phyloP scores from a whole-genome alignment of 2,888 invertebrate species.

The Cantharis rufa region DNA sequence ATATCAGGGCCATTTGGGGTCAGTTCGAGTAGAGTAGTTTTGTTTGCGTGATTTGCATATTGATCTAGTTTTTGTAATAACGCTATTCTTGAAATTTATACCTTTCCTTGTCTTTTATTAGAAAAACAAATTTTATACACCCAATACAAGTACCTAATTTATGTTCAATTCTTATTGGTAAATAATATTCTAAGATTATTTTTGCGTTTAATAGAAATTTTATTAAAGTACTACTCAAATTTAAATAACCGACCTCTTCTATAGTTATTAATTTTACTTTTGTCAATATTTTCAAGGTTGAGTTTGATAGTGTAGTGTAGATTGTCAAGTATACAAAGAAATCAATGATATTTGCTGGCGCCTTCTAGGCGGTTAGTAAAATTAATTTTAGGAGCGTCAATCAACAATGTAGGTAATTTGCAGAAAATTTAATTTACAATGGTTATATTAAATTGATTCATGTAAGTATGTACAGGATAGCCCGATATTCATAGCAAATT shows the following conservation, averaged over 20 bases:
- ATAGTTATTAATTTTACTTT: neutral
- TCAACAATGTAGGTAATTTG: neutral
- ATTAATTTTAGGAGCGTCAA: neutral
- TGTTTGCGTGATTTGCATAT: neutral
- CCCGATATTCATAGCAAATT: no score
- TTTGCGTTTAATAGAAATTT: neutral
- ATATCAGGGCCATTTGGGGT: neutral
- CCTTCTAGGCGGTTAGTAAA: neutral
- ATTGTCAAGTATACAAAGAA: neutral
- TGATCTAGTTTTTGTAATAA: neutral
- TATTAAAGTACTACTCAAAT: neutral
- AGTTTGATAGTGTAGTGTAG: neutral
- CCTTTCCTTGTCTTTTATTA: no score
- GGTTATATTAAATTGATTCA: neutral
- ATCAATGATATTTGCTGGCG: neutral
- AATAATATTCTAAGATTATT: neutral
- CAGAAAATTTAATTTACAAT: neutral
- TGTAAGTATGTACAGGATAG: no score
- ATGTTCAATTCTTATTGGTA: no score
- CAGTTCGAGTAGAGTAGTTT: neutral
- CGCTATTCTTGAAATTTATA: neutral
- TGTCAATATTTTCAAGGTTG: neutral
- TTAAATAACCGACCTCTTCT: neutral
- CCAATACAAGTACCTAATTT: no score
- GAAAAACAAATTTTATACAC: no score